Evolutionary conservation across 2,888 invertebrate genomes (phyloP), one percentile per base, ranked within the genome.

Genomic region (Leucoptera coffeella): DNA sequence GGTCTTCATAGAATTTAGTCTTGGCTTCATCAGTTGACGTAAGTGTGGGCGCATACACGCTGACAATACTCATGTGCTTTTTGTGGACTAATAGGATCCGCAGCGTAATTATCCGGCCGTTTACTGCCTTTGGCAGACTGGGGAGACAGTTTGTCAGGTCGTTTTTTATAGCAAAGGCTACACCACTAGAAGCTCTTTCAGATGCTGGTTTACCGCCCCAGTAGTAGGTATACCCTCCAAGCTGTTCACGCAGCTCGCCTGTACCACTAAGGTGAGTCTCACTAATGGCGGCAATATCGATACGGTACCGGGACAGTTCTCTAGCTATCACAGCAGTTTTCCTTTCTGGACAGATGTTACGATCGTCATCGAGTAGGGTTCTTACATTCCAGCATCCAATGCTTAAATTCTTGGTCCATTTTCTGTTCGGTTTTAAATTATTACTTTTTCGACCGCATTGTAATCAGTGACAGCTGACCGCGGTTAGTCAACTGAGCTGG

Each of bases 311-410:
- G n/a, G 27, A 5, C 12, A 31, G 27, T 21, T 31, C 31, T 2
- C 29, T 22, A 3, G 28, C 28, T 17, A 32, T 30, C 4, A 32
- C 20, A 7, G 28, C 26, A 19, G 29, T 19, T 26, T 15, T 34
- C n/a, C n/a, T n/a, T n/a, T n/a, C n/a, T n/a, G n/a, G n/a, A n/a
- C n/a, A n/a, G n/a, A n/a, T n/a, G n/a, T 34, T 34, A 9, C 10
- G 11, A 4, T 29, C 26, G 25, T 27, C 27, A 22, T 32, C 34
- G 14, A 32, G 19, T 2, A 34, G 28, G 4, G 32, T 34, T 15
- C 31, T 19, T 2, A 32, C 31, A 14, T 31, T 34, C 34, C 31
- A 31, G n/a, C 29, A 17, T 8, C 15, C 25, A 19, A 21, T 23
- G 19, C 8, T 25, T 2, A 25, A 9, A 24, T 4, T 23, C 3